Base-by-base conservation (phyloP, 2,113 vertebrate species). In the Bolborhynchus lineola region DNA sequence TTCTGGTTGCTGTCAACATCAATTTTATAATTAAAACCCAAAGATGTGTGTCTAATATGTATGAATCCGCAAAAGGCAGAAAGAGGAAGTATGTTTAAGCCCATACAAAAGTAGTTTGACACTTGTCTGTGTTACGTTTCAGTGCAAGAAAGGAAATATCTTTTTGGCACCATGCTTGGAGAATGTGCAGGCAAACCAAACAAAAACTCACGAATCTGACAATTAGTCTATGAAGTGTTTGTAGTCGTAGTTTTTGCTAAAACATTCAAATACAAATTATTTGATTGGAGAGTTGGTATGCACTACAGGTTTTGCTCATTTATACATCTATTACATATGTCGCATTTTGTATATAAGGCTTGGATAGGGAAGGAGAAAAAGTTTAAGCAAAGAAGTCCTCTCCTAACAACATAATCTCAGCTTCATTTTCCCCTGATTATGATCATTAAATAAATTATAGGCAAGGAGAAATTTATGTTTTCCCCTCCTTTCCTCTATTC, bases 21-120 rank as follows among this genome's bases (percentile, higher is more conserved):
- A 96, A 91, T 96, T 96, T 93, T 65, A 81, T 96, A 97, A 97
- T 97, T 97, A 94, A 97, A 95, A 97, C 86, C 70, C 82, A 96
- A 94, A 97, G 82, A 89, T 82, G 86, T 94, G 96, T 97, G 84
- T 97, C 94, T 96, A 97, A 95, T 96, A 90, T 75, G 72, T 88
- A 82, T 85, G 82, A 96, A 92, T 93, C 83, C 77, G 67, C 72
- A 82, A 94, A 94, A 89, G 69, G 60, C 91, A 91, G 72, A 90
- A 90, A 67, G 79, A 52, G 42, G 59, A 78, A 42, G 47, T 78
- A 14, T 65, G 75, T 52, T 90, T 91, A 71, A 79, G 17, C 82
- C 13, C 41, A 35, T 84, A 65, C 25, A 79, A 91, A 91, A 90
- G 17, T 11, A 82, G 85, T 52, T 81, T 94, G 82, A 95, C 88